These are phyloP conservation scores for Lepisosteus oculatus DNA, from an alignment of 2,113 vertebrate genomes.

Conservation along the genomic window DNA sequence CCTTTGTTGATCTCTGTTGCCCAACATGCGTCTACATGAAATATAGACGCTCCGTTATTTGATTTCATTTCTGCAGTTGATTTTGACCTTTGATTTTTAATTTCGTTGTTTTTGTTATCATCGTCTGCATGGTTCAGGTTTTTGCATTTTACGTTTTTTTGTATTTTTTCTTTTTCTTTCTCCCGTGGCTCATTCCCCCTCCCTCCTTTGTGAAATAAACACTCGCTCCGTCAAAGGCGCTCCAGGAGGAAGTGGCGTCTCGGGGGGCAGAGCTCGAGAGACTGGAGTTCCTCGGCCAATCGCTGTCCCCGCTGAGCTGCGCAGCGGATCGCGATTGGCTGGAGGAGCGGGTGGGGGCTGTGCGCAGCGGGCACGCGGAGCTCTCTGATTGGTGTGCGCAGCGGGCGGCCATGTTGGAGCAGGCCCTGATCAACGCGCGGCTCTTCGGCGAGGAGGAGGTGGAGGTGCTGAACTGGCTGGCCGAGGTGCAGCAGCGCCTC, in stretches of 20 bases:
- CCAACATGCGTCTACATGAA: background rate
- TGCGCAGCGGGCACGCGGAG: constrained; percentile 76
- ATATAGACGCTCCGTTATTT: constrained; percentile 14
- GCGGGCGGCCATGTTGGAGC: constrained; percentile 83
- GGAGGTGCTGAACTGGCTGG: constrained; percentile 98
- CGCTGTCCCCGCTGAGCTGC: constrained; percentile 81
- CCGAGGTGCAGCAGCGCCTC: constrained; percentile 93
- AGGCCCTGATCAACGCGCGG: constrained; percentile 89
- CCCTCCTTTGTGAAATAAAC: constrained; percentile 25
- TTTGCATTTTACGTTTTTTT: constrained; percentile 62
- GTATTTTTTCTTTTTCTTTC: constrained; percentile 40
- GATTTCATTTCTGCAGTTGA: constrained; percentile 22
- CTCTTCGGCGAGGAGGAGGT: constrained; percentile 98
- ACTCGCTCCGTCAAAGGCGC: constrained; percentile 58
- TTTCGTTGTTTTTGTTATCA: constrained; percentile 42
- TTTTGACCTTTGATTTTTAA: constrained; percentile 8
- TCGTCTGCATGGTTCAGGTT: constrained; percentile 55
- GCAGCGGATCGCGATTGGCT: constrained; percentile 73
- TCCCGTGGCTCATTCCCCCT: background rate
- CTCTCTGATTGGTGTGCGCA: constrained; percentile 73
- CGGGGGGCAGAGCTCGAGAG: constrained; percentile 68
- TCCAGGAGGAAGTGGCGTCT: constrained; percentile 83
- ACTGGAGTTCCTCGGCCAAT: constrained; percentile 77
- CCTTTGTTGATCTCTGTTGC: background rate
- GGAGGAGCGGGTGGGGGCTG: constrained; percentile 74